phyloP scores from a whole-genome alignment of 2,888 invertebrate species.

The Pantelozetes paolii region DNA sequence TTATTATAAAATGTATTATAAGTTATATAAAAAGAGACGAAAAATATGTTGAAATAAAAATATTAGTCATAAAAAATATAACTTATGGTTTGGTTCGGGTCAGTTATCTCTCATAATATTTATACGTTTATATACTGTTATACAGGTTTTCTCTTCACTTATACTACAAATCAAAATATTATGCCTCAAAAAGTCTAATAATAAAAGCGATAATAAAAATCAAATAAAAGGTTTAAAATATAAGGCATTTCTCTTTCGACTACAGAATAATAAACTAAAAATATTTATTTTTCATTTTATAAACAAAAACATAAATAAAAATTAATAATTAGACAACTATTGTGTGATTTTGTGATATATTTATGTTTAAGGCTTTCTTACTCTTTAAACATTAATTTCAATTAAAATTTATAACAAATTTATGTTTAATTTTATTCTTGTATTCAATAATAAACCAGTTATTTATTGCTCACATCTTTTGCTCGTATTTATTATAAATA shows the following conservation, averaged over 20 bases:
- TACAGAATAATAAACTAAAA: neutral
- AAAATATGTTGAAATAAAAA: neutral
- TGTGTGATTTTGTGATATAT: neutral
- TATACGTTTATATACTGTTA: neutral
- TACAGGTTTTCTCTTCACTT: neutral
- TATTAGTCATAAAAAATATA: conserved; percentile 26
- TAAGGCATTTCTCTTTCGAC: too few relatives aligned
- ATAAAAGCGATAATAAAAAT: neutral
- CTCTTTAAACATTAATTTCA: neutral
- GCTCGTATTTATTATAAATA: neutral
- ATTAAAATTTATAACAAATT: neutral
- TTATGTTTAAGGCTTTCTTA: neutral
- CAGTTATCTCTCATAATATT: conserved; percentile 3
- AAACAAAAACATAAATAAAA: neutral
- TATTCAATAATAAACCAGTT: neutral
- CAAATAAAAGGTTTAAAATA: too few relatives aligned
- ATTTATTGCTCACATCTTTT: neutral
- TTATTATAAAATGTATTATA: neutral
- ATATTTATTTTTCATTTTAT: neutral
- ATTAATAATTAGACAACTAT: neutral
- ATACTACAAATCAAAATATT: neutral
- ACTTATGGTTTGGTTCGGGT: conserved; percentile 30
- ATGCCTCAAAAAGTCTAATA: neutral
- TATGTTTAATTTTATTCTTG: neutral
- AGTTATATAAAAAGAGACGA: neutral